Conservation (phyloP, 2,888 invertebrate species). For the Cordilura impudica region DNA sequence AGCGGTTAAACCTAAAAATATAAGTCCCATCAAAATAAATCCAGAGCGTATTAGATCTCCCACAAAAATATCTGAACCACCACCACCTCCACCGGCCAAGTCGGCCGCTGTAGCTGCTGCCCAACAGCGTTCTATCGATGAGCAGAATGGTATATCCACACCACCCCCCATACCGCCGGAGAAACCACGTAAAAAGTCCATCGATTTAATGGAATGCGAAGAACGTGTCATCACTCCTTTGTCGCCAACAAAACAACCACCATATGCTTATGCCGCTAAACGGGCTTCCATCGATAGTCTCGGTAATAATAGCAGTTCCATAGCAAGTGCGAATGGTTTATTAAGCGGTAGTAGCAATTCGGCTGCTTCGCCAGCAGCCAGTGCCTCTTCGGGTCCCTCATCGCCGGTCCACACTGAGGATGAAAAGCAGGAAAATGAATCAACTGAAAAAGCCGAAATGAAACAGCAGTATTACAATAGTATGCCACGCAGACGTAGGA, state of each 20-base stretch:
- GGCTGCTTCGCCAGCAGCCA: slow-evolving; percentile 74
- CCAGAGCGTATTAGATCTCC: slow-evolving; percentile 75
- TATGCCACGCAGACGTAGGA: slow-evolving; percentile 71
- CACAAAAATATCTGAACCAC: slow-evolving; percentile 73
- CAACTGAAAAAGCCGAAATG: slow-evolving; percentile 79
- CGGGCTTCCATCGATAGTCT: slow-evolving; percentile 73
- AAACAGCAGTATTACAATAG: slow-evolving; percentile 68
- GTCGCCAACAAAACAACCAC: slow-evolving; percentile 63
- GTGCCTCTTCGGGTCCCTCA: slow-evolving; percentile 77
- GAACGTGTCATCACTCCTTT: slow-evolving; percentile 65
- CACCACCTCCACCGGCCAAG: slow-evolving; percentile 74
- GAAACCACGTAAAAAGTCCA: slow-evolving; percentile 75
- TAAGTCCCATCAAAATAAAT: slow-evolving; percentile 76
- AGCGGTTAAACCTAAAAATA: slow-evolving; percentile 75
- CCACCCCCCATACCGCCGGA: slow-evolving; percentile 73
- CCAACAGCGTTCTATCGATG: slow-evolving; percentile 71
- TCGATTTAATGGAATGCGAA: slow-evolving; percentile 74
- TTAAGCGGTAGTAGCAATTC: slow-evolving; percentile 70
- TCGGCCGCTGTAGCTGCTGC: slow-evolving; percentile 73
- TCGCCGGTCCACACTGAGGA: slow-evolving; percentile 78
- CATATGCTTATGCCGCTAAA: slow-evolving; percentile 66
- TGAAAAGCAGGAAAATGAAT: slow-evolving; percentile 80
- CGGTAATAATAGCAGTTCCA: slow-evolving; percentile 63
- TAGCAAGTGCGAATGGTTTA: slow-evolving; percentile 53
- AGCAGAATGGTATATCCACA: slow-evolving; percentile 68